Evolutionary conservation across 2,113 vertebrate species (phyloP).

Genomic region (Genyomyrus donnyi): DNA sequence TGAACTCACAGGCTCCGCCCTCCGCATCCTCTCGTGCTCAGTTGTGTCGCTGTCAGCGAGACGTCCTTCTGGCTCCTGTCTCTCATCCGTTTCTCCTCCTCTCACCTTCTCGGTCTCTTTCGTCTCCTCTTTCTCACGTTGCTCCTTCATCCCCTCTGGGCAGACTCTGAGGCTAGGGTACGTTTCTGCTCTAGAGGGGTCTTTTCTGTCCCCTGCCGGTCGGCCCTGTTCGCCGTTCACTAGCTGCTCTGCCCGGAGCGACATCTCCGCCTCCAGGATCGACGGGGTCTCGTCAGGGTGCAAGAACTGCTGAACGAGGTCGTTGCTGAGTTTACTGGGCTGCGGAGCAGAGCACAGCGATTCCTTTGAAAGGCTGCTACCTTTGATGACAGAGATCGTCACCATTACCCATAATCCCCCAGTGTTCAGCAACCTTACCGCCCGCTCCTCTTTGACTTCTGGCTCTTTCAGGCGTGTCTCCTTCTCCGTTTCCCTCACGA

Average conservation of each 20-base stretch:
- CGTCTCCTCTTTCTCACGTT: background rate
- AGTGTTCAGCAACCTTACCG: slow-evolving; percentile 32
- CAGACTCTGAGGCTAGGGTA: slow-evolving; percentile 12
- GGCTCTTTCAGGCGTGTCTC: slow-evolving; percentile 70
- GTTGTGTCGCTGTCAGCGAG: slow-evolving; percentile 27
- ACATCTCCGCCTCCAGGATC: slow-evolving; percentile 52
- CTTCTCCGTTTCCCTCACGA: slow-evolving; percentile 86
- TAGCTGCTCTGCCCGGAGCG: slow-evolving; percentile 34
- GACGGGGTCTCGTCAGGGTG: slow-evolving; percentile 52
- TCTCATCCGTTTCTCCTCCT: slow-evolving; percentile 26
- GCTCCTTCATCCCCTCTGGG: background rate
- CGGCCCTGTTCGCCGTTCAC: slow-evolving; percentile 35
- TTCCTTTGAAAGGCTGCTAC: background rate
- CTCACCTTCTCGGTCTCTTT: slow-evolving; percentile 14
- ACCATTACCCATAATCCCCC: background rate
- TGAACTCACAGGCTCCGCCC: background rate
- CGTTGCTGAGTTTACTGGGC: slow-evolving; percentile 53
- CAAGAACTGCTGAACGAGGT: slow-evolving; percentile 62
- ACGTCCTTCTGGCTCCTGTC: slow-evolving; percentile 43
- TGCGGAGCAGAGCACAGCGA: slow-evolving; percentile 29
- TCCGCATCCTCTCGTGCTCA: slow-evolving; percentile 23
- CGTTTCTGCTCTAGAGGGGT: background rate
- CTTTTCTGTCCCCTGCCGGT: slow-evolving; percentile 25
- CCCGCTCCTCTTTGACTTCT: slow-evolving; percentile 54
- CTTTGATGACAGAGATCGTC: background rate